Conservation (phyloP, 2,888 invertebrate species). For the Chrysina gloriosa region DNA sequence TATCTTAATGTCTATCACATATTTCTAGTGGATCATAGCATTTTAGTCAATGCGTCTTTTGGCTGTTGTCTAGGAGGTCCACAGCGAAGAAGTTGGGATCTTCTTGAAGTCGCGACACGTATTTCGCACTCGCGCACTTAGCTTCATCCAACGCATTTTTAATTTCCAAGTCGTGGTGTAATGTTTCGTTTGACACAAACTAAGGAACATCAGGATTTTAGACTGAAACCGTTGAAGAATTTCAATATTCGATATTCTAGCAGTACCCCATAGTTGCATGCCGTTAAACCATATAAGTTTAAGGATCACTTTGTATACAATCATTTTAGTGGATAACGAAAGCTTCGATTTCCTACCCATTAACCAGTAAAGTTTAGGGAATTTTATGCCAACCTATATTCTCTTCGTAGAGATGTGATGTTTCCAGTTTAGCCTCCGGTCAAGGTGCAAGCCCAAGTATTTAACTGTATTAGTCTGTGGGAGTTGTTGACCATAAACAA, state of each 20-base stretch:
- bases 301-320: too few relatives aligned
- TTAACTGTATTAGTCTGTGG: neutral
- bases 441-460: neutral
- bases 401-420: neutral
- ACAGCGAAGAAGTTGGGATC: neutral
- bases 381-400: neutral
- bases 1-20: neutral
- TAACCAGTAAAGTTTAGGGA: neutral
- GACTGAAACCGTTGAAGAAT: too few relatives aligned
- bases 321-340: neutral
- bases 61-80: neutral
- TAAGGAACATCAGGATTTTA: too few relatives aligned
- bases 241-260: neutral
- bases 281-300: neutral
- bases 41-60: neutral
- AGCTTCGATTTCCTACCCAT: neutral
- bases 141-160: neutral
- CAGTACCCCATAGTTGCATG: neutral
- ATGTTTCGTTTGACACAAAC: too few relatives aligned
- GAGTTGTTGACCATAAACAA: too few relatives aligned
- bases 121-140: neutral
- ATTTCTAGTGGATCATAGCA: neutral
- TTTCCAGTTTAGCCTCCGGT: neutral
- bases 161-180: neutral
- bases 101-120: neutral